phyloP scores from a whole-genome alignment of 2,113 vertebrate genomes.

The Tetrax tetrax region DNA sequence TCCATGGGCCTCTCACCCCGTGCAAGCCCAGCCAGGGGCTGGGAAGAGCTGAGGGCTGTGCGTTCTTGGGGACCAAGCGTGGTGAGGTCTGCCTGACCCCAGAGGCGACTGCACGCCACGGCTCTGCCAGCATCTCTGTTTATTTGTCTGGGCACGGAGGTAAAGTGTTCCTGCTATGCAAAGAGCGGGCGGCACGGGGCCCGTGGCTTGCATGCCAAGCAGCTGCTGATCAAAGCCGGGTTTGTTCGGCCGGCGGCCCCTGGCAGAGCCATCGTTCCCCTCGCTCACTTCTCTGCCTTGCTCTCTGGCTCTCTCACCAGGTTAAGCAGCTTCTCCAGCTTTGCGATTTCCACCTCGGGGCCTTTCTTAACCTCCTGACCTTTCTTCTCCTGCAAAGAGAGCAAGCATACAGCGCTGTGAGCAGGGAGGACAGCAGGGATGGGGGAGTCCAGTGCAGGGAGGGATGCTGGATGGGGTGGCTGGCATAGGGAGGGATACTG shows the following conservation, averaged over 20 bases:
- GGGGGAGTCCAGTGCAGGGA: background rate
- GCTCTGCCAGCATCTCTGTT: background rate
- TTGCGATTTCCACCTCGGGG: slow-evolving; percentile 86
- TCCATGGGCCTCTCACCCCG: fast-evolving
- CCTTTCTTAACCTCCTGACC: slow-evolving; percentile 85
- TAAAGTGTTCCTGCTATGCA: background rate
- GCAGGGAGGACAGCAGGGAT: background rate
- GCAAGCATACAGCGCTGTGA: background rate
- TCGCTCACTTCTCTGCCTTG: background rate
- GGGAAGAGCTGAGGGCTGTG: background rate
- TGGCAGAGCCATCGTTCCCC: background rate
- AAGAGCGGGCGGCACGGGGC: background rate
- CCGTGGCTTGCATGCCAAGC: background rate
- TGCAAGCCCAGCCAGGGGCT: background rate
- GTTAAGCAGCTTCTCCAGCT: slow-evolving; percentile 91
- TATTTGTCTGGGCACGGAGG: background rate
- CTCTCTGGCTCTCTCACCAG: slow-evolving; percentile 76
- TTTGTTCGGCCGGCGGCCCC: background rate
- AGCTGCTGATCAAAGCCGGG: background rate
- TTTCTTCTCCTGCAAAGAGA: slow-evolving; percentile 83
- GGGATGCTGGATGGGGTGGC: background rate
- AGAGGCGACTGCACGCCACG: fast-evolving
- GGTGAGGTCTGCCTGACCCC: background rate
- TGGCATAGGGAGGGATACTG: background rate
- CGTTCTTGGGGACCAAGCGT: fast-evolving